These are phyloP conservation scores for Drosophila aldrichi DNA, from an alignment of 2,888 invertebrate species.

Conservation along the genomic window DNA sequence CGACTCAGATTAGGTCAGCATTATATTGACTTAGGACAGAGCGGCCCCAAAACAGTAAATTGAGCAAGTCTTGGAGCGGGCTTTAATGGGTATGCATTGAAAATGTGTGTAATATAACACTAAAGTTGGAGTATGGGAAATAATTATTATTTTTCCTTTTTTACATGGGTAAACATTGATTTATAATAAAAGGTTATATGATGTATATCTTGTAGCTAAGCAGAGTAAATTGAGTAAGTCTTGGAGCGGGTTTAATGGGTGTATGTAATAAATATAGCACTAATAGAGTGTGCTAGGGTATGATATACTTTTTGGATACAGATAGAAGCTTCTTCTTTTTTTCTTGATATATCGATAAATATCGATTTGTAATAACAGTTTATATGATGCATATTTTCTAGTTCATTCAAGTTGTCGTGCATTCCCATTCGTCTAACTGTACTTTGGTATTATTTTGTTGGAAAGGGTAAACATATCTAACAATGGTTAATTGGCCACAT, in stretches of 20 bases:
- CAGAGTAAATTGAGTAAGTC: too few species aligned
- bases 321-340: too few species aligned
- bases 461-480: background rate
- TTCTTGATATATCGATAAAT: background rate
- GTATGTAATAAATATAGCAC: too few species aligned
- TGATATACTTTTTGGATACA: too few species aligned
- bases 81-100: background rate
- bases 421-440: background rate
- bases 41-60: background rate
- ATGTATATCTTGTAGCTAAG: too few species aligned
- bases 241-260: too few species aligned
- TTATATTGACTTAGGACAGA: background rate
- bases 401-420: background rate
- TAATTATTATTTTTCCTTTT: background rate
- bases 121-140: too few species aligned
- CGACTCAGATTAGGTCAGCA: background rate
- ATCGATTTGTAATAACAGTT: background rate
- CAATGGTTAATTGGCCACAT: slow-evolving; percentile 19
- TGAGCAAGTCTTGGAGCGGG: background rate
- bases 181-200: background rate
- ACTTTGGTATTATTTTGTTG: background rate
- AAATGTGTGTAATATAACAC: background rate
- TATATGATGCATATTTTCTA: background rate
- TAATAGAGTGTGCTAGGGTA: too few species aligned
- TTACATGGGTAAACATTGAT: background rate